A percentile compares a stretch with the other conserved stretches of the same genome.
phyloP scores from a whole-genome alignment of 2,888 invertebrate genomes.

The Chamaedrilus cognettii region DNA sequence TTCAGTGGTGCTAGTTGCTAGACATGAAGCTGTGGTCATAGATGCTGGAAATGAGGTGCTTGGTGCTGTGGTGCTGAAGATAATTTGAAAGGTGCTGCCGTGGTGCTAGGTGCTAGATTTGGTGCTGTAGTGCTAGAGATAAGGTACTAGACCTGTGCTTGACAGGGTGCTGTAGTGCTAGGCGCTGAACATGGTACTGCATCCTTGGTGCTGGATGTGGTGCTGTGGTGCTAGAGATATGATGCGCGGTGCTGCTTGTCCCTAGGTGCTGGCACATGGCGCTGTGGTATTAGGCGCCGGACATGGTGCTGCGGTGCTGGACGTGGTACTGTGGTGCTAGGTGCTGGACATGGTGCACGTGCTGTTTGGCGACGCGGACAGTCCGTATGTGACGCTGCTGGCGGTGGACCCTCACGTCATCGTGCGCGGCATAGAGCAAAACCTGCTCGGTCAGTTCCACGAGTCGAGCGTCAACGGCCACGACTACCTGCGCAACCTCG shows the following conservation, averaged over 20 bases:
- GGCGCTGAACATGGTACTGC: not conserved
- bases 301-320: not conserved
- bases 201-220: not conserved
- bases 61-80: no score
- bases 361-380: slow-evolving; percentile 88
- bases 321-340: slow-evolving; percentile 44
- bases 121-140: not conserved
- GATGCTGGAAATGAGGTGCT: not conserved
- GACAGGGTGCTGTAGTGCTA: no score
- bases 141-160: not conserved
- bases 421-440: slow-evolving; percentile 73
- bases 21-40: no score
- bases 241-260: no score
- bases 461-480: slow-evolving; percentile 95
- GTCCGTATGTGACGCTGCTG: slow-evolving; percentile 93
- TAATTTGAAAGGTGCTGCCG: no score
- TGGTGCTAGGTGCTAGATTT: not conserved
- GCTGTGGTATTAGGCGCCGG: not conserved
- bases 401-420: slow-evolving; percentile 99
- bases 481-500: slow-evolving; percentile 87
- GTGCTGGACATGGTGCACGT: slow-evolving; percentile 93
- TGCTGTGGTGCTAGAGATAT: not conserved
- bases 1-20: no score
- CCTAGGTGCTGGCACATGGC: no score
- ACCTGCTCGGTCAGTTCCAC: slow-evolving; percentile 60